These are phyloP conservation scores for Agrilus biguttatus DNA, from an alignment of 2,888 invertebrate genomes.

Conservation along the genomic window DNA sequence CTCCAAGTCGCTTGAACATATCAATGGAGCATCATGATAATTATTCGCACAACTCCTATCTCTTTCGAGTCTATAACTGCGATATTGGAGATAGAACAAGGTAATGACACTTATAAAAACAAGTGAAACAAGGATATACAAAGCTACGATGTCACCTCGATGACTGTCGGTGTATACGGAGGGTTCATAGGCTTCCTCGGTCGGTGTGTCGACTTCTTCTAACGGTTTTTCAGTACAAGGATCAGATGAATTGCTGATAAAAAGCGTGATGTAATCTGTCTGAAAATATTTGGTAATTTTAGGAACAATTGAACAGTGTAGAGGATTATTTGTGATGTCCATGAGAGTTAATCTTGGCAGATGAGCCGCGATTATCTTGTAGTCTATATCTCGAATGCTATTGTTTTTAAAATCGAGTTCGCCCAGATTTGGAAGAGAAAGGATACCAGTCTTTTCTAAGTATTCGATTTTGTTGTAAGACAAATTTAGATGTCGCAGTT, in stretches of 20 bases:
- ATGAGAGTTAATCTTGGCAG: conserved; percentile 22
- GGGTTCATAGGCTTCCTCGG: conserved; percentile 1
- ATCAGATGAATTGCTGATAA: no score
- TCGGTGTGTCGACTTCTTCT: background rate
- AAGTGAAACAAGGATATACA: no score
- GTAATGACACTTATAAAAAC: background rate
- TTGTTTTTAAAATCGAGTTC: conserved; percentile 25
- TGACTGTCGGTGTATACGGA: background rate
- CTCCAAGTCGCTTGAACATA: conserved; percentile 8
- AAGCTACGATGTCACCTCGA: background rate
- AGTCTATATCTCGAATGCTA: conserved; percentile 22
- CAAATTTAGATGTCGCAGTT: conserved; percentile 21
- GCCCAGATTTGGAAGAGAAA: conserved; percentile 22
- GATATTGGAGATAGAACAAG: conserved; percentile 2
- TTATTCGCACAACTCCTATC: background rate
- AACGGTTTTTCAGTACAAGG: no score
- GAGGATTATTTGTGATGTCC: conserved; percentile 19
- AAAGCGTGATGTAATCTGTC: no score
- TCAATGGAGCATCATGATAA: conserved; percentile 7
- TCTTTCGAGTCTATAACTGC: background rate
- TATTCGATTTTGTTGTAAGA: conserved; percentile 20
- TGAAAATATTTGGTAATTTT: no score
- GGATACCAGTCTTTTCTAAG: conserved; percentile 21
- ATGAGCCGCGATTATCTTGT: conserved; percentile 19
- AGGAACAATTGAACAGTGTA: conserved; percentile 16